phyloP scores from a whole-genome alignment of 2,797 vertebrate species.

The Argya squamiceps region DNA sequence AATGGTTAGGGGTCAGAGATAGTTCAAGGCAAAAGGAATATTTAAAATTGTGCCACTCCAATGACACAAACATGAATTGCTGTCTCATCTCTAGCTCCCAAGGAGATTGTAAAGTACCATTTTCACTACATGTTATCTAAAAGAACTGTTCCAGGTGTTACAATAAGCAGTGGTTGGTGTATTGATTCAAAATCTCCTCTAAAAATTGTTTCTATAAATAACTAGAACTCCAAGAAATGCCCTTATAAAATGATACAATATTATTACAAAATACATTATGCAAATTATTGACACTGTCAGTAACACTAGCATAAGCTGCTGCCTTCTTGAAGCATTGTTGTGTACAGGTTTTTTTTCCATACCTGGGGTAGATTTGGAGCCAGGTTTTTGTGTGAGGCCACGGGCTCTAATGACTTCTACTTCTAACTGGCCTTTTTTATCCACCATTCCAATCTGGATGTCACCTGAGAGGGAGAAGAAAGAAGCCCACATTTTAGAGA shows the following conservation, averaged over 20 bases:
- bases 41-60: not conserved
- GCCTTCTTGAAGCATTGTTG: not conserved
- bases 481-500: not conserved
- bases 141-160: not conserved
- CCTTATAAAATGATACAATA: not conserved
- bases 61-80: not conserved
- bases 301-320: not conserved
- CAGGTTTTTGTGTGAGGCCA: slow-evolving; percentile 93
- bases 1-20: not conserved
- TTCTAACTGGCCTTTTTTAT: slow-evolving; percentile 96
- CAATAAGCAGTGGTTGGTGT: not conserved
- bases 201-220: not conserved
- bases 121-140: not conserved
- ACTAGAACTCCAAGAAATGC: not conserved
- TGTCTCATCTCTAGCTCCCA: slow-evolving; percentile 39
- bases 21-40: not conserved
- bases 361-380: slow-evolving; percentile 97
- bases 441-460: slow-evolving; percentile 98
- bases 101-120: not conserved
- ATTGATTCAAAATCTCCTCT: not conserved
- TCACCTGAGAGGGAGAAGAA: slow-evolving; percentile 81
- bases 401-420: slow-evolving; percentile 97
- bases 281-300: not conserved
- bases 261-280: not conserved
- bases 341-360: slow-evolving; percentile 22